Percentiles rank a stretch among this genome's conserved stretches.
These are phyloP conservation scores for Sorex maritimensis DNA, from an alignment of 2,797 vertebrate genomes.

Conservation along the genomic window DNA sequence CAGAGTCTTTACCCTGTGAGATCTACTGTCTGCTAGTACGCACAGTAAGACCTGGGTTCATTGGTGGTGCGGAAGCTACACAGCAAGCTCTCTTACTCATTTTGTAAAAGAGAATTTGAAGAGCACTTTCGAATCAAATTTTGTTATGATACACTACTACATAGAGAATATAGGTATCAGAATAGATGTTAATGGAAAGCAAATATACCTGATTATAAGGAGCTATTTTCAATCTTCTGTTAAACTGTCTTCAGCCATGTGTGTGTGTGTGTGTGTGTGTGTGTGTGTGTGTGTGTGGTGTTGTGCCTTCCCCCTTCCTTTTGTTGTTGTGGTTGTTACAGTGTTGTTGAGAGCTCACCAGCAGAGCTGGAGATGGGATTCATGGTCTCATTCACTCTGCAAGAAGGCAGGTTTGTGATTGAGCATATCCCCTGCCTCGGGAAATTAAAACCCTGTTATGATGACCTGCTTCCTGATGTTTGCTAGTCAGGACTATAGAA, in stretches of 20 bases:
- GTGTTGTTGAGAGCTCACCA: too few species aligned
- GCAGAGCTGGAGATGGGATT: too few species aligned
- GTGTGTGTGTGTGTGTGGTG: too few species aligned
- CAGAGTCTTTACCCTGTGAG: not conserved
- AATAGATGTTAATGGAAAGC: slow-evolving; percentile 11
- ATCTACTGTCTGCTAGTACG: not conserved
- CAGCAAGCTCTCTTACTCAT: not conserved
- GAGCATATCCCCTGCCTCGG: too few species aligned
- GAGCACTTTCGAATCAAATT: not conserved
- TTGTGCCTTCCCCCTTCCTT: too few species aligned
- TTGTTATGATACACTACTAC: not conserved
- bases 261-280: too few species aligned
- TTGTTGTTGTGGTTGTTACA: too few species aligned
- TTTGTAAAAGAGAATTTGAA: slow-evolving; percentile 50
- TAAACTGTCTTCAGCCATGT: slow-evolving; percentile 22
- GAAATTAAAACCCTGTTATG: slow-evolving; percentile 1
- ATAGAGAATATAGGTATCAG: slow-evolving; percentile 7
- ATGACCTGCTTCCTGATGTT: slow-evolving; percentile 33
- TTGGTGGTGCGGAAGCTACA: not conserved
- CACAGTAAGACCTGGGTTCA: not conserved
- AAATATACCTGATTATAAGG: not conserved
- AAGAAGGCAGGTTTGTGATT: too few species aligned
- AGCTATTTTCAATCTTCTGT: slow-evolving; percentile 13
- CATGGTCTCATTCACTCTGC: too few species aligned
- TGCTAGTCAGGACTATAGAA: not conserved